Base-by-base conservation (phyloP, 1,140 invertebrate genomes). In the Drosophila kurseongensis region DNA sequence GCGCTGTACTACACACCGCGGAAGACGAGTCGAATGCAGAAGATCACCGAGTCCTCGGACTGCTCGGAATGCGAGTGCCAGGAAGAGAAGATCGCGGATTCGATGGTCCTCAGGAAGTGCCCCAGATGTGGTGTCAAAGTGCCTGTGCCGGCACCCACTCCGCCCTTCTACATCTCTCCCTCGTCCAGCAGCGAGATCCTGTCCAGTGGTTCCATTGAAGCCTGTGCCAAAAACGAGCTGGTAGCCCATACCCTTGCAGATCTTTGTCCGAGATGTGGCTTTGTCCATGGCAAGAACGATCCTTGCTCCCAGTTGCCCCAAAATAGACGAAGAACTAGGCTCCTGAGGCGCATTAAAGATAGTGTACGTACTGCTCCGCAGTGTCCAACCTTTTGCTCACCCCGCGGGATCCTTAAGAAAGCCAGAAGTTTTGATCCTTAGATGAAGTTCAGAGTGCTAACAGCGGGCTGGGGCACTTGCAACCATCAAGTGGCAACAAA, bases 261-360 rank as follows among this genome's bases (percentile, higher is more conserved):
- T n/a, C 51, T 86, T 7, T 86, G 82, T 18, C 5, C 41, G 0
- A 16, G 41, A 1, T 84, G 80, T 50, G 73, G 80, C 9, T 80
- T 16, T 16, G 14, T 80, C 16, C 80, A 84, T 29, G 12, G 42
- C 2, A 12, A 8, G 29, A 7, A 2, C 2, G 5, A 51, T 5
- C 6, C 10, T 5, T 75, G 73, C 16, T 50, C 41, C 1, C 55
- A 51, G 4, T 16, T 13, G 23, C 44, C 51, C 5, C 16, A 16
- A 0, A 13, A 32, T n/a, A 27, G 12, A 0, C 16, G 35, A 12
- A 38, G 14, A 2, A 10, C 40, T 23, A 7, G 27, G 2, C 32
- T 63, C 0, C 40, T 78, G 16, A 44, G 45, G 13, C 12, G n/a
- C 9, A 68, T 86, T 50, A 18, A 36, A 7, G 32, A 35, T 8